Conservation (phyloP, 2,113 vertebrate genomes). For the Solea senegalensis region DNA sequence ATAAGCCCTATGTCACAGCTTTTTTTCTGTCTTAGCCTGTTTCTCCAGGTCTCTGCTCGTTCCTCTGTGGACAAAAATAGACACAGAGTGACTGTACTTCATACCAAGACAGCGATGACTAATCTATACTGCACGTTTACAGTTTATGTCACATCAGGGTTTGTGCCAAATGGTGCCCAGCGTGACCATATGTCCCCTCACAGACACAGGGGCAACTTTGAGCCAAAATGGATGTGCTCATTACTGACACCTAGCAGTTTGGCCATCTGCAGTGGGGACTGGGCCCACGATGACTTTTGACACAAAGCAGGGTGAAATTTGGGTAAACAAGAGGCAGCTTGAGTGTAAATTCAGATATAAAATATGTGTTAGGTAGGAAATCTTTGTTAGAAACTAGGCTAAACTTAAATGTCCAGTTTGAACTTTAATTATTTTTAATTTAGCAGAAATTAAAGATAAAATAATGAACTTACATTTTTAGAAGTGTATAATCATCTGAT, state of each 20-base stretch:
- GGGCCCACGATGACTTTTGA: slow-evolving; percentile 50
- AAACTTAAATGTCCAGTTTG: not conserved
- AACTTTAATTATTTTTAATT: too few relatives aligned
- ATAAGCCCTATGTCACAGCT: slow-evolving; percentile 1
- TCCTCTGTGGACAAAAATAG: slow-evolving; percentile 57
- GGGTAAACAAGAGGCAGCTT: slow-evolving; percentile 39
- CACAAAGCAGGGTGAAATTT: slow-evolving; percentile 45
- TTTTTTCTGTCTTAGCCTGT: slow-evolving; percentile 46
- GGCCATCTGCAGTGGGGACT: slow-evolving; percentile 77
- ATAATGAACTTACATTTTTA: too few relatives aligned
- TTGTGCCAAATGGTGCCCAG: slow-evolving; percentile 76
- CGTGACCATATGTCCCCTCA: slow-evolving; percentile 80
- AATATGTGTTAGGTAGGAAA: not conserved
- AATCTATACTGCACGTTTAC: slow-evolving; percentile 67
- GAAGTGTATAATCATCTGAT: too few relatives aligned
- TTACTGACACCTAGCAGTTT: slow-evolving; percentile 75
- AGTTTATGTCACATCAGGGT: slow-evolving; percentile 66
- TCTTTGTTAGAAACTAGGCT: not conserved
- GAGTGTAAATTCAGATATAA: slow-evolving; percentile 6
- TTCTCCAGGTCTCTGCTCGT: slow-evolving; percentile 47
- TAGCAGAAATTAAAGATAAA: too few relatives aligned
- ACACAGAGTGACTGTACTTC: slow-evolving; percentile 54
- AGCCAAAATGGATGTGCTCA: slow-evolving; percentile 76
- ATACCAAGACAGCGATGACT: slow-evolving; percentile 45
- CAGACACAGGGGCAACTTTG: slow-evolving; percentile 61